Evolutionary conservation across 2,797 vertebrate species (phyloP).

Genomic region (Poeciliopsis turneri): DNA sequence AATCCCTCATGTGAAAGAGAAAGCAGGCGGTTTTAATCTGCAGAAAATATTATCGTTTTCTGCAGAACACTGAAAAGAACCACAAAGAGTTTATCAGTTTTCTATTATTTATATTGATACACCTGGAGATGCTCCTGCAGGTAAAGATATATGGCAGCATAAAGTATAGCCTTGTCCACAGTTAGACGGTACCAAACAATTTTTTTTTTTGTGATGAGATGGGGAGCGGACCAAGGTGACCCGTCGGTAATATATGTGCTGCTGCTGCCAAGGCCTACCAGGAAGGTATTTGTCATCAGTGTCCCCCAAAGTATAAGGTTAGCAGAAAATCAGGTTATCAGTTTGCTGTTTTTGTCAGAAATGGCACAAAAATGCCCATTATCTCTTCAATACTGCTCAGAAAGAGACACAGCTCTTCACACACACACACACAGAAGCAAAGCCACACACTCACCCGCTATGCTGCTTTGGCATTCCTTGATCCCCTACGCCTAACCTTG

Average conservation of each 20-base stretch:
- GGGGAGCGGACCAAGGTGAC: constrained; percentile 80
- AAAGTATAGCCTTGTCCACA: constrained; percentile 73
- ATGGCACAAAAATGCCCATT: constrained; percentile 77
- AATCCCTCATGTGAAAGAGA: constrained; percentile 51
- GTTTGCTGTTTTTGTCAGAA: constrained; percentile 73
- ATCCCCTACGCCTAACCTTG: constrained; percentile 34
- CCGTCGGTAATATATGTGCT: constrained; percentile 79
- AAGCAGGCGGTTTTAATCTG: constrained; percentile 47
- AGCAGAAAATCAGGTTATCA: constrained; percentile 79
- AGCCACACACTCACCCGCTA: neutral
- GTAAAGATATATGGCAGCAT: constrained; percentile 68
- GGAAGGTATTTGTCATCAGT: constrained; percentile 82
- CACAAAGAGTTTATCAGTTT: constrained; percentile 64
- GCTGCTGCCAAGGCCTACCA: constrained; percentile 79
- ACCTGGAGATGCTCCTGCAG: constrained; percentile 56
- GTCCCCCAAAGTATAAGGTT: constrained; percentile 75
- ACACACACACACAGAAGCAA: constrained; percentile 5
- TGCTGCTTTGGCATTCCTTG: constrained; percentile 11
- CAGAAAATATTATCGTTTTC: constrained; percentile 58
- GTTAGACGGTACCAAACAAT: constrained; percentile 65
- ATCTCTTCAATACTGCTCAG: constrained; percentile 57
- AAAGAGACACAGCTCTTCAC: constrained; percentile 19
- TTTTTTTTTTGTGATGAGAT: constrained; percentile 73
- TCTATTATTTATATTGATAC: constrained; percentile 68
- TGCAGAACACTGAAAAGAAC: constrained; percentile 43